Base-by-base conservation (phyloP, 2,113 vertebrate genomes). In the Oncorhynchus gorbuscha region DNA sequence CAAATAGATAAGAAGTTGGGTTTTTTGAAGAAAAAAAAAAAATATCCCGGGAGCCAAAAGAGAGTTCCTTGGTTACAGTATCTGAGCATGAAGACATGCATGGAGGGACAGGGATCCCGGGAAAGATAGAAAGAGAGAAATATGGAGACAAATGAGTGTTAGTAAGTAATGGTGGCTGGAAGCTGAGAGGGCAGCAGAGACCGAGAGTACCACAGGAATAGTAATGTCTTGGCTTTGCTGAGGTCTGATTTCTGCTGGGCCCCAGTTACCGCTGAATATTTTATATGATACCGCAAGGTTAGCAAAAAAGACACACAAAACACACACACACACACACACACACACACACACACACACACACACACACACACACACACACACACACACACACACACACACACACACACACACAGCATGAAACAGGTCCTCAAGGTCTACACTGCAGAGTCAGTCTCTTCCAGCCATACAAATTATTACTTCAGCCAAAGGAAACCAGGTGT, bases 201-300 rank as follows among this genome's bases (percentile, higher is more conserved):
- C 77, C 51, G 80, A 74, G 73, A 62, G 11, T 13, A 18, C 72
- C 61, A 58, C 74, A 58, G 70, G 81, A 84, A 84, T 77, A 11
- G 24, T 65, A 83, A 81, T 68, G 66, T 20, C 12, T 69, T 18
- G 69, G 73, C 82, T 88, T 74, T 70, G 74, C 86, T 67, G 77
- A 81, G 83, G 82, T 83, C 81, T 79, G 51, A 69, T 81, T 82
- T 79, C 85, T 81, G 79, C 73, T 22, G 32, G 71, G 65, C 7
- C 83, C 71, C 75, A 80, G 65, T 45, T 22, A 59, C 1, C 72
- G 61, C 83, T 82, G 79, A 84, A 85, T 88, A 76, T 89, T 90
- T 82, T 14, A 89, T 87, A 77, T 77, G 80, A 81, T 81, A 80
- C 78, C 30, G 82, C 81, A 83, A 84, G 84, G 79, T 83, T 79